phyloP scores from a whole-genome alignment of 1,140 invertebrate species.

The Dreissena polymorpha region DNA sequence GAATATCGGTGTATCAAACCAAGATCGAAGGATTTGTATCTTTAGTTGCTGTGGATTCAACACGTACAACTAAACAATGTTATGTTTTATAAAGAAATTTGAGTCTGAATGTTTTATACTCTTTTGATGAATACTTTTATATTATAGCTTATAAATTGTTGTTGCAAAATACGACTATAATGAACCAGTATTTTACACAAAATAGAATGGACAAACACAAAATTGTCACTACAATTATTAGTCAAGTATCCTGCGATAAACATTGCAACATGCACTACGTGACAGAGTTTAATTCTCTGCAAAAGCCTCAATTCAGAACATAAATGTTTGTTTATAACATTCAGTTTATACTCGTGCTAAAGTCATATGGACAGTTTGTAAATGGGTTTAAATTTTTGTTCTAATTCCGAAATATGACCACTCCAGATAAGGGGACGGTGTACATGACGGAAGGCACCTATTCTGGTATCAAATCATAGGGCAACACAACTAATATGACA shows the following conservation, averaged over 20 bases:
- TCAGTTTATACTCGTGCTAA: neutral
- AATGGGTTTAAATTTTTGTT: neutral
- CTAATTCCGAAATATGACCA: neutral
- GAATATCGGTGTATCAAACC: no score
- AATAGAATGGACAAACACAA: neutral
- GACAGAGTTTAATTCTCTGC: no score
- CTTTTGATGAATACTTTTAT: neutral
- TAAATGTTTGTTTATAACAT: neutral
- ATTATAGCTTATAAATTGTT: neutral
- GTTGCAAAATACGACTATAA: neutral
- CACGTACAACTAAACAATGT: constrained; percentile 1
- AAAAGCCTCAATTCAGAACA: no score
- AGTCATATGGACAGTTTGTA: neutral
- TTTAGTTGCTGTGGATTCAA: no score
- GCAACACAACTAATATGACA: no score
- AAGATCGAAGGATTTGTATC: no score
- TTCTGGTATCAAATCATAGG: neutral
- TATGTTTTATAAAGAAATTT: neutral
- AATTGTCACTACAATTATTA: no score
- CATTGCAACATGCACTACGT: no score
- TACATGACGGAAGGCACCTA: neutral
- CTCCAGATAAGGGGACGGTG: neutral
- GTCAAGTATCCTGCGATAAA: no score
- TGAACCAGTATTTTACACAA: neutral
- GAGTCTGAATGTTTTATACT: neutral